Evolutionary conservation across 2,888 invertebrate species (phyloP).

Genomic region (Napeogenes sylphis): DNA sequence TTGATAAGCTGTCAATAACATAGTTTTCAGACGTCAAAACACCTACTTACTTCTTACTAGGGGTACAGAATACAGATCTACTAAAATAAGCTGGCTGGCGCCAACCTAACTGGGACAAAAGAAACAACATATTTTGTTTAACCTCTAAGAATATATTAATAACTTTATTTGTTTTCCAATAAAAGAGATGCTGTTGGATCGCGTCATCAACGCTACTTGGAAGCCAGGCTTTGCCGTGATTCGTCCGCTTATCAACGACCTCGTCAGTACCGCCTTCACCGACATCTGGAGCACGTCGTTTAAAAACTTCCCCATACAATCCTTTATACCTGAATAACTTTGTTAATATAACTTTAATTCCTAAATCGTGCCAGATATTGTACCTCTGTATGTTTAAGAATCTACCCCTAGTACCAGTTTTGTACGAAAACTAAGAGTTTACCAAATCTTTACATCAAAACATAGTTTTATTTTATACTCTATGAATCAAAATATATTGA

Average conservation of each 20-base stretch:
- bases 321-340: conserved; percentile 72
- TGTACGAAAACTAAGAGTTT: too few species aligned
- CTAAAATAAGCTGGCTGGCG: too few species aligned
- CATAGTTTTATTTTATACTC: too few species aligned
- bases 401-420: too few species aligned
- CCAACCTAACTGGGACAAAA: too few species aligned
- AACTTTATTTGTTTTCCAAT: conserved; percentile 28
- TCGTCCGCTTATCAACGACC: conserved; percentile 87
- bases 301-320: conserved; percentile 83
- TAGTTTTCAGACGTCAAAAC: too few species aligned
- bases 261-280: conserved; percentile 89
- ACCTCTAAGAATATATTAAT: neutral
- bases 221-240: conserved; percentile 87
- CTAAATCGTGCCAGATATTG: conserved; percentile 2
- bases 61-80: too few species aligned
- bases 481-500: too few species aligned
- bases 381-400: conserved; percentile 5
- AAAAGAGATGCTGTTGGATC: conserved; percentile 83
- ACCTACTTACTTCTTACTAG: too few species aligned
- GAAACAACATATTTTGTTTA: neutral
- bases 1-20: too few species aligned
- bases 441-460: too few species aligned
- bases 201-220: conserved; percentile 89
- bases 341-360: neutral
- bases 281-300: conserved; percentile 89